phyloP scores from a whole-genome alignment of 2,113 vertebrate genomes.

The Collichthys lucidus region DNA sequence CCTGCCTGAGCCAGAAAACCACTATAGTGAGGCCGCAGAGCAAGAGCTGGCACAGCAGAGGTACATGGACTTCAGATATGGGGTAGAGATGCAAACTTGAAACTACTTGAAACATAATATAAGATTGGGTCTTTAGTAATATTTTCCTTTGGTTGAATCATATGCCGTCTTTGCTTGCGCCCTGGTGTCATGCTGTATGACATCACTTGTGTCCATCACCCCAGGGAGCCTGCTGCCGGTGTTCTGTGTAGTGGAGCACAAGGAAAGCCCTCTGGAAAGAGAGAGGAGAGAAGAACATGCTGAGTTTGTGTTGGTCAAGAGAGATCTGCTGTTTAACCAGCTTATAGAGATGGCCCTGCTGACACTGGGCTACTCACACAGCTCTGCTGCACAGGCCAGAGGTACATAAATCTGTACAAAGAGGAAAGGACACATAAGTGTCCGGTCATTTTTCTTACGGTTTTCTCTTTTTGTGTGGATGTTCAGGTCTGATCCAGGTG shows the following conservation, averaged over 20 bases:
- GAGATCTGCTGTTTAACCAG: constrained; percentile 98
- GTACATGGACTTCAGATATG: constrained; percentile 75
- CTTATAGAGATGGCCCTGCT: constrained; percentile 97
- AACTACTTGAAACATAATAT: neutral
- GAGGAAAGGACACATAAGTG: neutral
- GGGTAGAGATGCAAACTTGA: neutral
- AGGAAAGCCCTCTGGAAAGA: constrained; percentile 90
- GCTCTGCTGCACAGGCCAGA: constrained; percentile 97
- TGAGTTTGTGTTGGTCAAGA: constrained; percentile 96
- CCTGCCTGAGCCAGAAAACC: constrained; percentile 90
- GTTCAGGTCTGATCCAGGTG: constrained; percentile 96
- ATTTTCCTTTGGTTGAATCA: neutral
- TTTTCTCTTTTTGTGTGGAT: constrained; percentile 42
- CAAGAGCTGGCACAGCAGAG: constrained; percentile 92
- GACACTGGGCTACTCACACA: constrained; percentile 96
- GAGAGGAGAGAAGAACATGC: constrained; percentile 94
- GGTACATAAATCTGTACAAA: constrained; percentile 80
- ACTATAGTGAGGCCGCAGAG: constrained; percentile 84
- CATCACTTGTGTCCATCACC: constrained; percentile 30
- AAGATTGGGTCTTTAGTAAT: neutral
- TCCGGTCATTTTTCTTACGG: neutral
- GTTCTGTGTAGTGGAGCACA: constrained; percentile 98
- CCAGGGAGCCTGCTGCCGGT: constrained; percentile 98
- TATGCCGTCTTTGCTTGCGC: neutral
- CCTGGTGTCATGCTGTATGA: neutral